phyloP scores from a whole-genome alignment of 1,140 invertebrate species.

The Macrobrachium rosenbergii region DNA sequence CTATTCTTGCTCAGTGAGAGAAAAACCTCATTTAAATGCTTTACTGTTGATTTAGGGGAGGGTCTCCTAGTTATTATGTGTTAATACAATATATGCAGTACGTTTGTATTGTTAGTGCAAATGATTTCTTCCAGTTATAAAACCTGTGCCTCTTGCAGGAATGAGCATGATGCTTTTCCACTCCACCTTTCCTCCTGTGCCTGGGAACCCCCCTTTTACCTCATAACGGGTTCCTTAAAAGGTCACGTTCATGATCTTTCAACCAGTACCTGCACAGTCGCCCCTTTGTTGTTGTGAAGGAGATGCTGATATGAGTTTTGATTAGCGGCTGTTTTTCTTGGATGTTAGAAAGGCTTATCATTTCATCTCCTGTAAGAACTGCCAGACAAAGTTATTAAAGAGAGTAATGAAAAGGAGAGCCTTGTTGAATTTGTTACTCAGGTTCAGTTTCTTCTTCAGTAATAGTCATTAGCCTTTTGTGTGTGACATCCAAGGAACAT shows the following conservation, averaged over 20 bases:
- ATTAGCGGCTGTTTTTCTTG: constrained; percentile 33
- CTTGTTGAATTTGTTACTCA: neutral
- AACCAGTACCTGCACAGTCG: constrained; percentile 64
- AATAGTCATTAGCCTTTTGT: constrained; percentile 32
- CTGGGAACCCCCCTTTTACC: constrained; percentile 47
- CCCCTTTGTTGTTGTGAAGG: constrained; percentile 59
- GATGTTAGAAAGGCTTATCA: constrained; percentile 38
- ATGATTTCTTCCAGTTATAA: constrained; percentile 17
- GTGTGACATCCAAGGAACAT: constrained; percentile 6
- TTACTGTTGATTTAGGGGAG: too few relatives aligned
- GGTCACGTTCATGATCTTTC: constrained; percentile 49
- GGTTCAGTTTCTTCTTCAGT: neutral
- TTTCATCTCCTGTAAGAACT: constrained; percentile 1
- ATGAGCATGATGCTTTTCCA: constrained; percentile 18
- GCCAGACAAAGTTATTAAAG: neutral
- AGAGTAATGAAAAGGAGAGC: neutral
- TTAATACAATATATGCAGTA: too few relatives aligned
- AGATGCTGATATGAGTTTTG: constrained; percentile 53
- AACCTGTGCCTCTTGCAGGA: neutral
- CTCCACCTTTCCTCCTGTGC: constrained; percentile 51
- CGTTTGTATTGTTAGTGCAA: neutral
- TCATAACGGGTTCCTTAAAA: constrained; percentile 11
- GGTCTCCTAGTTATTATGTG: too few relatives aligned
- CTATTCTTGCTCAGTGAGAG: too few relatives aligned
- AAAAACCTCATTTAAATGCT: too few relatives aligned